Evolutionary conservation across 2,888 invertebrate genomes (phyloP).

Genomic region (Laspeyria flexula): DNA sequence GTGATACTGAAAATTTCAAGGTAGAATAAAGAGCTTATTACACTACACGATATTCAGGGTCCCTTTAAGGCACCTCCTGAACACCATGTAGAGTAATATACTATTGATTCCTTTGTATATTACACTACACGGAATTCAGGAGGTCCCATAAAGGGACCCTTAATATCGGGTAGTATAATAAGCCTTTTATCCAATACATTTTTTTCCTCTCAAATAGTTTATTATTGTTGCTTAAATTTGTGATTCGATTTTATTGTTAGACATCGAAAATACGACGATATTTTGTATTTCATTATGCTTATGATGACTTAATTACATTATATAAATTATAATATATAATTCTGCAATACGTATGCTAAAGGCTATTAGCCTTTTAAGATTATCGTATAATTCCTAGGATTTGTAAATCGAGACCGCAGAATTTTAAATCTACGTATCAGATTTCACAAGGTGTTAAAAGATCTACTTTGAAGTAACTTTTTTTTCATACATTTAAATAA

Average conservation of each 20-base stretch:
- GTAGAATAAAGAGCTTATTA: too few species aligned
- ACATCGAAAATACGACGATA: neutral
- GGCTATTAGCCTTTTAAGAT: neutral
- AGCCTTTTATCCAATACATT: too few species aligned
- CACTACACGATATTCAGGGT: too few species aligned
- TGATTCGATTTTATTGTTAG: neutral
- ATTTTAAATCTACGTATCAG: slow-evolving; percentile 44
- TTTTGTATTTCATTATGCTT: neutral
- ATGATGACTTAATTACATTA: slow-evolving; percentile 9
- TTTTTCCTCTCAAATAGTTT: too few species aligned
- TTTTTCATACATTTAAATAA: slow-evolving; percentile 54
- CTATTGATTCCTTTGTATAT: too few species aligned
- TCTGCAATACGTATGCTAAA: neutral
- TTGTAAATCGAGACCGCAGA: slow-evolving; percentile 32
- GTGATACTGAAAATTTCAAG: too few species aligned
- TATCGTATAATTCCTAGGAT: slow-evolving; percentile 12
- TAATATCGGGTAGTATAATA: too few species aligned
- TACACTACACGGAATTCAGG: too few species aligned
- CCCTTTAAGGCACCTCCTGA: too few species aligned
- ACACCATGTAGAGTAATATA: too few species aligned
- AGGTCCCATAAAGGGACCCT: too few species aligned
- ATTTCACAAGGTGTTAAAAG: slow-evolving; percentile 63
- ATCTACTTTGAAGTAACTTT: slow-evolving; percentile 43
- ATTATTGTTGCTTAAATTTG: neutral
- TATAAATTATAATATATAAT: too few species aligned